Percentiles rank a stretch among this genome's conserved stretches.
phyloP scores from a whole-genome alignment of 2,888 invertebrate genomes.

The Drosophila rubida region DNA sequence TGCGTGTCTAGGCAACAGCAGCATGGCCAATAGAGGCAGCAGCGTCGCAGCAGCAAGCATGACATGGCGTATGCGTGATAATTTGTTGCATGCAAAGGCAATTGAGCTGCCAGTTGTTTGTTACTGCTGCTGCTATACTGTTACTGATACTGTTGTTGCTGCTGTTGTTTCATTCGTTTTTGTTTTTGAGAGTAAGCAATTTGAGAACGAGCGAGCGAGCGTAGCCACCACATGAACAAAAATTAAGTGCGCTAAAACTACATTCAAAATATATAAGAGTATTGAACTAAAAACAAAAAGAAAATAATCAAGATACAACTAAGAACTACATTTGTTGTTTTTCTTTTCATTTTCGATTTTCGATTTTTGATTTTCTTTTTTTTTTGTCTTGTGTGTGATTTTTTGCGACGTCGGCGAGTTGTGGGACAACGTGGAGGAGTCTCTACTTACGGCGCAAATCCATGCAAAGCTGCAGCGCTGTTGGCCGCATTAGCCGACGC shows the following conservation, averaged over 20 bases:
- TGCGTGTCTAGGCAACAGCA: conserved; percentile 23
- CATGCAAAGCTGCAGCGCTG: conserved; percentile 92
- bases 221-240: conserved; percentile 65
- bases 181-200: conserved; percentile 39
- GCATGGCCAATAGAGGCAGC: conserved; percentile 10
- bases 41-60: conserved; percentile 13
- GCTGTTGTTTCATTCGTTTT: conserved; percentile 11
- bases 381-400: conserved; percentile 30
- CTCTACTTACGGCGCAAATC: conserved; percentile 95
- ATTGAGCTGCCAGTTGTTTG: conserved; percentile 19
- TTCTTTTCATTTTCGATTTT: conserved; percentile 11
- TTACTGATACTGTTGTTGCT: conserved; percentile 15
- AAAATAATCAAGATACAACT: conserved; percentile 52
- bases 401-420: conserved; percentile 52
- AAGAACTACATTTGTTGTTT: conserved; percentile 55
- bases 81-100: conserved; percentile 49
- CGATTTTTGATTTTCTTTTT: conserved; percentile 14
- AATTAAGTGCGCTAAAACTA: conserved; percentile 74
- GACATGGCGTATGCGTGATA: conserved; percentile 58
- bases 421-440: conserved; percentile 50
- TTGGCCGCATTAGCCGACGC: conserved; percentile 89
- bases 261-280: conserved; percentile 64
- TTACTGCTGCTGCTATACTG: conserved; percentile 6
- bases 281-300: conserved; percentile 47
- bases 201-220: conserved; percentile 54